Conservation (phyloP, 2,797 vertebrate species). For the Lutjanus argentimaculatus region DNA sequence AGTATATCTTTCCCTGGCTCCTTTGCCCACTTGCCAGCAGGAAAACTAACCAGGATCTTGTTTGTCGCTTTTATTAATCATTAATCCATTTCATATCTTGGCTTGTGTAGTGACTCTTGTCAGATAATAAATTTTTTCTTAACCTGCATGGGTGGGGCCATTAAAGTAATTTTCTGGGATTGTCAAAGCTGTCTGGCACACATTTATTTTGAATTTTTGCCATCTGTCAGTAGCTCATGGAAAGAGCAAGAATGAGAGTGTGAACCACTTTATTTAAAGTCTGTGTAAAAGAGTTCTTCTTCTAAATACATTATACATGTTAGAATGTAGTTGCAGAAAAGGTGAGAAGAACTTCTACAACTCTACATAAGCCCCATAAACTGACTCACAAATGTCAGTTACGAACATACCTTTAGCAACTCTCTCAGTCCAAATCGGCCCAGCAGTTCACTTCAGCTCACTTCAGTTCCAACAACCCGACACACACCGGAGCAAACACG, state of each 20-base stretch:
- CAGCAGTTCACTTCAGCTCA: no score
- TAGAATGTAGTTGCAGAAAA: no score
- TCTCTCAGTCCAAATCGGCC: no score
- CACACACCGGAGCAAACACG: no score
- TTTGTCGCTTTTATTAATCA: slow-evolving; percentile 6
- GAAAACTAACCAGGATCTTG: slow-evolving; percentile 6
- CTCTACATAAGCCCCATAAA: no score
- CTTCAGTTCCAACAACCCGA: no score
- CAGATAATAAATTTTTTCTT: not conserved
- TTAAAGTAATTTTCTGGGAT: not conserved
- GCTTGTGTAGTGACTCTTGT: not conserved
- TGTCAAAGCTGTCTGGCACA: not conserved
- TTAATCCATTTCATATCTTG: not conserved
- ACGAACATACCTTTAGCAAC: no score
- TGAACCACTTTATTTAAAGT: slow-evolving; percentile 1
- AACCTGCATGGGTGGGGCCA: not conserved
- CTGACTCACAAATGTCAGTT: no score
- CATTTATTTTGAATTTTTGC: not conserved
- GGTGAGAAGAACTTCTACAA: no score
- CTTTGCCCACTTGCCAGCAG: not conserved
- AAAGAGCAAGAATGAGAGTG: slow-evolving; percentile 2
- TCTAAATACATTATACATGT: no score
- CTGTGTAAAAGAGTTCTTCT: no score
- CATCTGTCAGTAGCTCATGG: not conserved
- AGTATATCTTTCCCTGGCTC: not conserved